phyloP scores from a whole-genome alignment of 2,888 invertebrate genomes.

The Synergus laeviventris region DNA sequence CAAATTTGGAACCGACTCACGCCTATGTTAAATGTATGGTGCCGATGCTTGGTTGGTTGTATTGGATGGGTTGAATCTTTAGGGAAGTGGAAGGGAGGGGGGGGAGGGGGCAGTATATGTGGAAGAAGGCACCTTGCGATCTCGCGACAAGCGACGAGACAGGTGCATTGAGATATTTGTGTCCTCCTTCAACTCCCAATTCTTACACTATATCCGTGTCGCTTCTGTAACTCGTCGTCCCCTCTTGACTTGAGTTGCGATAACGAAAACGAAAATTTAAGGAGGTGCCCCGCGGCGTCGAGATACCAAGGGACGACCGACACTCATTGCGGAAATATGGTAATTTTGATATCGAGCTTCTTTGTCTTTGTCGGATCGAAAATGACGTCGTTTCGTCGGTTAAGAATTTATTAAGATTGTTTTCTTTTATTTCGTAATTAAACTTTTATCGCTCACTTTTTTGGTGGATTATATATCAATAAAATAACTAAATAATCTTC shows the following conservation, averaged over 20 bases:
- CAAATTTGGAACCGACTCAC: constrained; percentile 3
- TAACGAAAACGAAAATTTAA: constrained; percentile 50
- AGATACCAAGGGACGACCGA: constrained; percentile 45
- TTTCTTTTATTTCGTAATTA: constrained; percentile 6
- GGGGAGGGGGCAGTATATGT: constrained; percentile 20
- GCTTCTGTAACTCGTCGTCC: constrained; percentile 32
- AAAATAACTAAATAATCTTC: not conserved
- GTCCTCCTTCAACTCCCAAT: constrained; percentile 39
- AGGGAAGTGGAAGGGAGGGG: no score
- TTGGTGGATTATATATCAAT: not conserved
- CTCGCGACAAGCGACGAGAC: constrained; percentile 48
- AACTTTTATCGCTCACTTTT: constrained; percentile 11
- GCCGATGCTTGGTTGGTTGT: not conserved
- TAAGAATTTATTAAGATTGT: constrained; percentile 22
- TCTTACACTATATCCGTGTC: constrained; percentile 21
- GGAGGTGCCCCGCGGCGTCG: constrained; percentile 45
- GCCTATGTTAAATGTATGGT: constrained; percentile 22
- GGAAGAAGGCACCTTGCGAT: constrained; percentile 46
- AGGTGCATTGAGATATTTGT: constrained; percentile 45
- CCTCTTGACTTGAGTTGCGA: constrained; percentile 37
- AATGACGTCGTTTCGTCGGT: constrained; percentile 33
- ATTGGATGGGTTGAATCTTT: not conserved
- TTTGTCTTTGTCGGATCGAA: constrained; percentile 41
- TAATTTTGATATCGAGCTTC: constrained; percentile 40
- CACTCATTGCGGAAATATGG: constrained; percentile 42